Evolutionary conservation across 2,888 invertebrate species (phyloP), one percentile per base, ranked within the genome.

Genomic region (Amiota communis): DNA sequence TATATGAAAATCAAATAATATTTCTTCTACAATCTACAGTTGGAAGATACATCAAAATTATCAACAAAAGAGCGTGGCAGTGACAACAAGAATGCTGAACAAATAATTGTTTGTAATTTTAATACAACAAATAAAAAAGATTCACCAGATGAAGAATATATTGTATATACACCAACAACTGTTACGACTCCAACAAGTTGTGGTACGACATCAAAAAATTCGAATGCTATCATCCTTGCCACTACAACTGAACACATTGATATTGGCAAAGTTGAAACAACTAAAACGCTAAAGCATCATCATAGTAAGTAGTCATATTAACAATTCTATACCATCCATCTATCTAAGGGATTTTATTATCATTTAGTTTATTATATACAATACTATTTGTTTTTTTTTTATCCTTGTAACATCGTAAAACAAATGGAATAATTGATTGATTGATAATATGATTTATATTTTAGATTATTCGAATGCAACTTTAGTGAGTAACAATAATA

Each of bases 141-240:
- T 1, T 82, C 84, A 72, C 73, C 80, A n/a, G 83, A 85, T 23
- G 83, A 85, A 10, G 64, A 67, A 15, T 59, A 78, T 51, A 51
- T 67, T 17, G 67, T 67, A 20, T 67, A 67, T 23, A 67, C 67
- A 74, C 56, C 67, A 75, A 17, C 71, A 15, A 36, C 59, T 15
- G 15, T 6, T 36, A 36, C 36, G 20, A 20, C 73, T 17, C 70
- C 13, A 53, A 72, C n/a, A 57, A 72, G 20, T 17, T 20, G n/a
- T 23, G 23, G 49, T 74, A 68, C 74, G 74, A 74, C 56, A 78
- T 74, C 73, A 82, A 80, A 77, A 82, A 36, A 36, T 6, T 36
- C 36, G 36, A 36, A 36, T 36, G 36, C 36, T 36, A 6, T 36
- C 36, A 36, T 36, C 6, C 4, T 36, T 36, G 36, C 36, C 36